These are phyloP conservation scores for Arctopsyche grandis DNA, from an alignment of 1,140 invertebrate genomes.

Conservation along the genomic window DNA sequence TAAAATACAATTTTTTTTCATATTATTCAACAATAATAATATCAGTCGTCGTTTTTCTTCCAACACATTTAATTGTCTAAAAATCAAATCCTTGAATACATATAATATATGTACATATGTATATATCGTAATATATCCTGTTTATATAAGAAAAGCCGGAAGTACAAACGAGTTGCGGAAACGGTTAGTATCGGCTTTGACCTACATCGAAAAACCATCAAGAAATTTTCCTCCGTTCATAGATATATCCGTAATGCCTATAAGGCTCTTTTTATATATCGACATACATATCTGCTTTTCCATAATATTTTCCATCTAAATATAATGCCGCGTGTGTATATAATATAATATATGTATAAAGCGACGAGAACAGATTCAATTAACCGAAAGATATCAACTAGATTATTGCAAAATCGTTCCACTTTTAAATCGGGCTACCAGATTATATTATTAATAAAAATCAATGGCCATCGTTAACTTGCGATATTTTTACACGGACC, in stretches of 20 bases:
- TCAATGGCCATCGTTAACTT: too few relatives aligned
- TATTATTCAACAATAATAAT: too few relatives aligned
- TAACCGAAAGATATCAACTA: not conserved
- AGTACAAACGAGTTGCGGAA: slow-evolving; percentile 27
- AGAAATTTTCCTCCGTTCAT: slow-evolving; percentile 27
- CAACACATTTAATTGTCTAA: too few relatives aligned
- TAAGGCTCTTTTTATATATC: not conserved
- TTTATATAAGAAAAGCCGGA: slow-evolving; percentile 18
- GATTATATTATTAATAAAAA: too few relatives aligned
- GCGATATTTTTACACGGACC: too few relatives aligned
- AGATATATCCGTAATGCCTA: slow-evolving; percentile 13
- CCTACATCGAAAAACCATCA: slow-evolving; percentile 27
- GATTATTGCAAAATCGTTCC: not conserved
- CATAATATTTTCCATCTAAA: not conserved
- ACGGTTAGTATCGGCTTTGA: slow-evolving; percentile 27
- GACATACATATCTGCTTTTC: slow-evolving; percentile 5
- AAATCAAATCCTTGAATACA: too few relatives aligned
- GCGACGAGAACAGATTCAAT: slow-evolving; percentile 10
- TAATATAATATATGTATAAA: too few relatives aligned
- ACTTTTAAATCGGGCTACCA: not conserved
- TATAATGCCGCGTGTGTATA: not conserved
- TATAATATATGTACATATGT: not conserved
- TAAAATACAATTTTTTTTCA: too few relatives aligned
- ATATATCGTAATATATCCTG: slow-evolving; percentile 14
- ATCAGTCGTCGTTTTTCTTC: too few relatives aligned